phyloP scores from a whole-genome alignment of 2,888 invertebrate species.

The Eudasyphora cyanicolor region DNA sequence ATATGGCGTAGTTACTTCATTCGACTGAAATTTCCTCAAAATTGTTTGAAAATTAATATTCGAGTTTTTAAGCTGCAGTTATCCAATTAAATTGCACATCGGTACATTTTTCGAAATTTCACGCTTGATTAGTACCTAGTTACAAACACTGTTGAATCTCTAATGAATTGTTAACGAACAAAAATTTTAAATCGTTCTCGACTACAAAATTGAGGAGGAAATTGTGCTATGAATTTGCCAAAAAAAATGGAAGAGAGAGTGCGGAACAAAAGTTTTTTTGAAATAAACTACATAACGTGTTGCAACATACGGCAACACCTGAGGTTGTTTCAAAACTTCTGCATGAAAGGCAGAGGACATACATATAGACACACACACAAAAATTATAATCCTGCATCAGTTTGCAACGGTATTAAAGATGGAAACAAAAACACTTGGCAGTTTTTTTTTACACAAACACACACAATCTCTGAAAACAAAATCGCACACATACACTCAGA shows the following conservation, averaged over 20 bases:
- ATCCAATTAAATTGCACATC: too few relatives aligned
- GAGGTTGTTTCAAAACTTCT: not conserved
- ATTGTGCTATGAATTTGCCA: not conserved
- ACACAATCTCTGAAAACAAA: not conserved
- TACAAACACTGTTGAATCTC: not conserved
- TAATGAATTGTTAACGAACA: conserved; percentile 29
- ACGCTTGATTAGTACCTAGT: conserved; percentile 6
- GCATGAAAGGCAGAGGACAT: too few relatives aligned
- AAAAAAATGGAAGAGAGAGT: too few relatives aligned
- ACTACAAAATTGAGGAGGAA: not conserved
- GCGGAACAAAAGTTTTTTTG: not conserved
- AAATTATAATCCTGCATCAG: not conserved
- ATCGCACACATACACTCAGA: too few relatives aligned
- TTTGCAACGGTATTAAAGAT: not conserved
- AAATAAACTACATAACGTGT: not conserved
- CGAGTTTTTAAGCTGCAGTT: too few relatives aligned
- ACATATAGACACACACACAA: too few relatives aligned
- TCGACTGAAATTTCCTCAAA: too few relatives aligned
- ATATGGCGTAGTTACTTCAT: too few relatives aligned
- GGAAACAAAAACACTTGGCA: not conserved
- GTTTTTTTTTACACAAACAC: not conserved
- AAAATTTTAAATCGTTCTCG: not conserved
- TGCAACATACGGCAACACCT: not conserved
- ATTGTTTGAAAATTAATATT: too few relatives aligned
- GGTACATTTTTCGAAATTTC: not conserved